phyloP scores from a whole-genome alignment of 2,888 invertebrate genomes.

The Harpalus rufipes region DNA sequence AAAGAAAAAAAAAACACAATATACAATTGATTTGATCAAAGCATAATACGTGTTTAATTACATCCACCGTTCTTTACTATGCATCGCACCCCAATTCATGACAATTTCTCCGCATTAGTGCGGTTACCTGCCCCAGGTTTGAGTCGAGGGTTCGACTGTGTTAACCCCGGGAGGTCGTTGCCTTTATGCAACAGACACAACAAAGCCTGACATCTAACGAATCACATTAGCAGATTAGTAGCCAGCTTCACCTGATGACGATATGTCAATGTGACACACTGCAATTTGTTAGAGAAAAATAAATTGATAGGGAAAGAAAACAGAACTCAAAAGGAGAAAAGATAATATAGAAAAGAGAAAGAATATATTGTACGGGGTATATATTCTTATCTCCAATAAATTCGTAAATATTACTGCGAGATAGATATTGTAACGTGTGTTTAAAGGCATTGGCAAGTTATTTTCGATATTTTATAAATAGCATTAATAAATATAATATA shows the following conservation, averaged over 20 bases:
- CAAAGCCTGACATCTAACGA: constrained; percentile 74
- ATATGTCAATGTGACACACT: constrained; percentile 69
- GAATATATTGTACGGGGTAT: too few relatives aligned
- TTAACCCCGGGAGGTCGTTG: constrained; percentile 68
- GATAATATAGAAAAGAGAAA: background rate
- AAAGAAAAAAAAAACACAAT: background rate
- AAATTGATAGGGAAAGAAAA: background rate
- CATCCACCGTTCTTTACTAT: background rate
- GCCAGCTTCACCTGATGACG: constrained; percentile 73
- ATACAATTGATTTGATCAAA: background rate
- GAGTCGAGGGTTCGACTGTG: constrained; percentile 13
- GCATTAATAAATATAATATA: too few relatives aligned
- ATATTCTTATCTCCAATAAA: too few relatives aligned
- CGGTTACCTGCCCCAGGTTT: constrained; percentile 28
- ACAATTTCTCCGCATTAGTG: constrained; percentile 44
- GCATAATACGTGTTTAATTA: constrained; percentile 7
- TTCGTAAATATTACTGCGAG: too few relatives aligned
- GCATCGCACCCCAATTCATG: constrained; percentile 24
- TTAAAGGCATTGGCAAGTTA: too few relatives aligned
- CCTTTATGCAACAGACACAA: constrained; percentile 73
- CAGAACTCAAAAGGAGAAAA: background rate
- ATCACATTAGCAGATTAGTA: constrained; percentile 76
- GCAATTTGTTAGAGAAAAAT: constrained; percentile 24
- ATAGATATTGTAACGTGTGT: too few relatives aligned
- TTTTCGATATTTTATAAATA: too few relatives aligned